phyloP scores from a whole-genome alignment of 2,113 vertebrate genomes.

The Camelus dromedarius region DNA sequence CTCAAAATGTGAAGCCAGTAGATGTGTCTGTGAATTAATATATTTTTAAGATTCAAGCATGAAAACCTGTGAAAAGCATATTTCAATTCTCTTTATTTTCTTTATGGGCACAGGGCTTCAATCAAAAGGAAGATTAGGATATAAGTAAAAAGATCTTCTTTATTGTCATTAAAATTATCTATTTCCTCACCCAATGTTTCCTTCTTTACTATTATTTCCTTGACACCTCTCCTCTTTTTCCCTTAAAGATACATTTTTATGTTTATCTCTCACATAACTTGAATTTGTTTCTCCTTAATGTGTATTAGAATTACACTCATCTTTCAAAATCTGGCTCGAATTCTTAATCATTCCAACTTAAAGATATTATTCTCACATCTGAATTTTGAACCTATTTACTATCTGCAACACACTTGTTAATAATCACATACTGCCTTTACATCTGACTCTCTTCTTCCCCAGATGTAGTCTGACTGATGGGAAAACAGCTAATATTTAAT shows the following conservation, averaged over 20 bases:
- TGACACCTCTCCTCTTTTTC: neutral
- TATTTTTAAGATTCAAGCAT: neutral
- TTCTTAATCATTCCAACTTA: neutral
- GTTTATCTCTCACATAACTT: neutral
- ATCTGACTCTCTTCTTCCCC: neutral
- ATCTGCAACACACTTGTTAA: neutral
- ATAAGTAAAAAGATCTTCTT: neutral
- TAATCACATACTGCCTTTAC: neutral
- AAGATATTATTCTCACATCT: neutral
- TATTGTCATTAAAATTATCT: neutral
- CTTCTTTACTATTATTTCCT: neutral
- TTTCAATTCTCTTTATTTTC: neutral
- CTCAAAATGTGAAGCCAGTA: neutral
- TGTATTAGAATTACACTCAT: neutral
- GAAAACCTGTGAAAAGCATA: neutral
- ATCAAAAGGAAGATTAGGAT: neutral
- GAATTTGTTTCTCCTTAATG: neutral
- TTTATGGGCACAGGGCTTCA: accelerated
- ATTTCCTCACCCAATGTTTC: neutral
- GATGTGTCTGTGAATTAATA: neutral
- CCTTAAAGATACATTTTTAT: neutral
- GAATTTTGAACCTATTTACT: neutral
- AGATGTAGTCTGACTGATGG: neutral
- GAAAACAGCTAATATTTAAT: neutral
- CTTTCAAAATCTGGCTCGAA: neutral